A percentile compares a stretch with the other conserved stretches of the same genome.
Conservation (phyloP, 2,113 vertebrate species). For the Macroglossus sobrinus region DNA sequence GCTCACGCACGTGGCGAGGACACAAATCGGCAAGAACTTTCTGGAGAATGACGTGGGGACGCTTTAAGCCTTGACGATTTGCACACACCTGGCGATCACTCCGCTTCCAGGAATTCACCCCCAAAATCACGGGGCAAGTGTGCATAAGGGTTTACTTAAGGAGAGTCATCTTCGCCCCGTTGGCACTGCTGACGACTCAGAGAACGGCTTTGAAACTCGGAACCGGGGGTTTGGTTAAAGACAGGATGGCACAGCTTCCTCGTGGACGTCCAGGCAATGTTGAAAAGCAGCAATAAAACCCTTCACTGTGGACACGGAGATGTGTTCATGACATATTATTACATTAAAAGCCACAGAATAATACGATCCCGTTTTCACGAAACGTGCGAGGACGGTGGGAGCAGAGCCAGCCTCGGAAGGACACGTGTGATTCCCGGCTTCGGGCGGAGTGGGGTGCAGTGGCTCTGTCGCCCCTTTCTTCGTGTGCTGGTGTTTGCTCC, state of each 20-base stretch:
- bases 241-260: background rate
- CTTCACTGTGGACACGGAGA: background rate
- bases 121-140: background rate
- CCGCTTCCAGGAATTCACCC: background rate
- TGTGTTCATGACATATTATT: too few species aligned
- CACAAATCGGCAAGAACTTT: background rate
- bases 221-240: background rate
- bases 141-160: background rate
- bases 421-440: background rate
- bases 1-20: rapidly evolving
- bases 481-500: background rate
- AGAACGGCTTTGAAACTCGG: background rate
- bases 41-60: background rate
- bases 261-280: background rate
- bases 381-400: background rate
- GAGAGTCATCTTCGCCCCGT: background rate
- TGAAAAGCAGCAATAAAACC: background rate
- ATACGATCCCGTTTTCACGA: background rate
- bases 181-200: background rate
- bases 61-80: background rate
- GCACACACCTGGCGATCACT: background rate
- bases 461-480: background rate
- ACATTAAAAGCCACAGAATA: background rate
- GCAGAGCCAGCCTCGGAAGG: background rate
- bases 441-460: too few species aligned